A percentile compares a stretch with the other conserved stretches of the same genome.
Evolutionary conservation across 1,140 invertebrate genomes (phyloP).

Genomic region (Sinonovacula constricta): DNA sequence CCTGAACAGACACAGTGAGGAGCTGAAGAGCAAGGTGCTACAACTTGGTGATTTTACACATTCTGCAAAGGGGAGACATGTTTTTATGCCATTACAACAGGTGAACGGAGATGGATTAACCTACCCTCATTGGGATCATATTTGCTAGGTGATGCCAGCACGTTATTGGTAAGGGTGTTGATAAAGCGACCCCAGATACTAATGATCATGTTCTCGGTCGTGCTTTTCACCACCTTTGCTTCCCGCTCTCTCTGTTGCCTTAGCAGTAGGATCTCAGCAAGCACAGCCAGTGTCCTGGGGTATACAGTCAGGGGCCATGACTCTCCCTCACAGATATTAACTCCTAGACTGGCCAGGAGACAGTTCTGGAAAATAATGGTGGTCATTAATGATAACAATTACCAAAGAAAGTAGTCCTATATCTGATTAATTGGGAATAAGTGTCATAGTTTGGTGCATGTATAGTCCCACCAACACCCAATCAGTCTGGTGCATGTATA

Average conservation of each 20-base stretch:
- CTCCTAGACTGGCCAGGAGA: constrained; percentile 86
- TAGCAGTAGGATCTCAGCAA: constrained; percentile 86
- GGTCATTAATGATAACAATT: background rate
- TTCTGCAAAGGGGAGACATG: no score
- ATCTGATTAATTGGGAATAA: no score
- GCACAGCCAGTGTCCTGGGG: constrained; percentile 89
- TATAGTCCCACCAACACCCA: no score
- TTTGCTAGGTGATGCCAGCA: constrained; percentile 77
- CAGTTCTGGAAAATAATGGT: constrained; percentile 81
- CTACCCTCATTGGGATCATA: constrained; percentile 71
- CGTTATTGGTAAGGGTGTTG: constrained; percentile 90
- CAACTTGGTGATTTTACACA: no score
- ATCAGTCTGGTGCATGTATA: no score
- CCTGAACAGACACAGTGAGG: no score
- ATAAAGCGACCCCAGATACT: constrained; percentile 94
- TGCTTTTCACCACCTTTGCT: constrained; percentile 63
- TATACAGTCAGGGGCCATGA: constrained; percentile 91
- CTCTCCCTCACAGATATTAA: constrained; percentile 85
- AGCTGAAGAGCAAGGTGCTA: no score
- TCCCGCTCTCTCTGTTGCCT: constrained; percentile 89
- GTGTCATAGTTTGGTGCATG: no score
- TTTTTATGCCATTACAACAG: no score
- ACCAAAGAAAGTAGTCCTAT: no score
- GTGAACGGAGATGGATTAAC: no score
- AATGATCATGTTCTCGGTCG: constrained; percentile 88